These are phyloP conservation scores for Lutjanus erythropterus DNA, from an alignment of 2,113 vertebrate species.

Conservation along the genomic window DNA sequence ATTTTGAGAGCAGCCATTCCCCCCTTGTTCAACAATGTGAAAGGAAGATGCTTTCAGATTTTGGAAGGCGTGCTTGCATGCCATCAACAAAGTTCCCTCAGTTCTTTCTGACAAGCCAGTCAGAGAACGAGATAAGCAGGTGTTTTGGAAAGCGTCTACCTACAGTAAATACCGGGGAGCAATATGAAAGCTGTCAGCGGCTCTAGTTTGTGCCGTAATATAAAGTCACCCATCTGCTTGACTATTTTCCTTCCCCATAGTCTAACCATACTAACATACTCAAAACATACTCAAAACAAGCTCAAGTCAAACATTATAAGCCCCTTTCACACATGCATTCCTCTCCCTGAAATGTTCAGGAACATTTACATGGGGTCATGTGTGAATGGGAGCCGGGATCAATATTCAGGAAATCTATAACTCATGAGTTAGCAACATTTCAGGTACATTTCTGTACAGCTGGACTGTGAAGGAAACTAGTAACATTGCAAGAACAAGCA, in stretches of 20 bases:
- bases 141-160: slow-evolving; percentile 50
- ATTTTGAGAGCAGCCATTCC: slow-evolving; percentile 51
- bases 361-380: too few relatives aligned
- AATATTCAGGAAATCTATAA: too few relatives aligned
- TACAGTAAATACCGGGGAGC: slow-evolving; percentile 44
- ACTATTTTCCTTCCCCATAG: slow-evolving; percentile 20
- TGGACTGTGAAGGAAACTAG: too few relatives aligned
- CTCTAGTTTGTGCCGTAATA: slow-evolving; percentile 31
- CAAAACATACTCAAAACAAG: slow-evolving; percentile 17
- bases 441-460: too few relatives aligned
- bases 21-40: slow-evolving; percentile 40
- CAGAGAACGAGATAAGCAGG: slow-evolving; percentile 47
- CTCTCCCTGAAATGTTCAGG: too few relatives aligned
- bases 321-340: too few relatives aligned
- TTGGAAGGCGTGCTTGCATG: slow-evolving; percentile 24
- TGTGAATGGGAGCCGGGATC: too few relatives aligned
- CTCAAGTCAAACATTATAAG: slow-evolving; percentile 22
- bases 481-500: too few relatives aligned
- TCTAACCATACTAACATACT: slow-evolving; percentile 18
- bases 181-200: slow-evolving; percentile 52
- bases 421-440: too few relatives aligned
- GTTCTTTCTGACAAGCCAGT: slow-evolving; percentile 38
- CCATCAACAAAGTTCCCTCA: slow-evolving; percentile 39
- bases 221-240: slow-evolving; percentile 52
- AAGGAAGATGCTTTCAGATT: slow-evolving; percentile 45